Conservation (phyloP, 2,797 vertebrate species). For the Otolemur crassicaudatus region DNA sequence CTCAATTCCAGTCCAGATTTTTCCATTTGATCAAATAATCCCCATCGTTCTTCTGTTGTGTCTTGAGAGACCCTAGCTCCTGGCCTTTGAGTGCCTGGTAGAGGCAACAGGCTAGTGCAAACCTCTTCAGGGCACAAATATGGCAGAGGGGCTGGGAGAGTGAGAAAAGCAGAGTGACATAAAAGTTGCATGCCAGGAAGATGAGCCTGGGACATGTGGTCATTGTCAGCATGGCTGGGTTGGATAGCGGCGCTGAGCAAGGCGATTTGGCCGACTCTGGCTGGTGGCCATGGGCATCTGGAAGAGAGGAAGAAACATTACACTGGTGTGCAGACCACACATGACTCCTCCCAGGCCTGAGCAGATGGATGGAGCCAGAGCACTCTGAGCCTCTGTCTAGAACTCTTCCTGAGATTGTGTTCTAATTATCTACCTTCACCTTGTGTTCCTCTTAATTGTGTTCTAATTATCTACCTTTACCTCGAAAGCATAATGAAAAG, state of each 20-base stretch:
- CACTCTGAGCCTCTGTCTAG: neutral
- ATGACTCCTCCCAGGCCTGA: too few relatives aligned
- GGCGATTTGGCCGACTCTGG: constrained; percentile 72
- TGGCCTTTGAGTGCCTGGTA: neutral
- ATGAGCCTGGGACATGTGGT: neutral
- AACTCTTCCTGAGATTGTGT: neutral
- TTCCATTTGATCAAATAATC: neutral
- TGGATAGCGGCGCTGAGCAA: constrained; percentile 85
- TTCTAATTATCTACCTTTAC: neutral
- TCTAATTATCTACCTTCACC: neutral
- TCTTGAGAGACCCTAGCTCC: neutral
- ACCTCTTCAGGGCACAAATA: neutral
- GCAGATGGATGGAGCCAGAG: neutral
- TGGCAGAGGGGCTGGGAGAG: neutral
- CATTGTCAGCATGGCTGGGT: constrained; percentile 61
- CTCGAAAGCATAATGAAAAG: neutral
- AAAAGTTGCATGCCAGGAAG: neutral
- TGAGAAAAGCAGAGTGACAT: neutral
- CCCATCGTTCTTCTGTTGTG: neutral
- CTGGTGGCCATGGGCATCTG: constrained; percentile 73
- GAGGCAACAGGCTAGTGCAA: neutral
- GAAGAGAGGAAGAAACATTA: neutral
- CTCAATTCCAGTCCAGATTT: neutral
- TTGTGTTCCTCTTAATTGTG: too few relatives aligned
- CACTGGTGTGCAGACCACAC: rapidly evolving